Evolutionary conservation across 2,113 vertebrate species (phyloP), one percentile per base, ranked within the genome.

Genomic region (Pelvicachromis taeniatus): DNA sequence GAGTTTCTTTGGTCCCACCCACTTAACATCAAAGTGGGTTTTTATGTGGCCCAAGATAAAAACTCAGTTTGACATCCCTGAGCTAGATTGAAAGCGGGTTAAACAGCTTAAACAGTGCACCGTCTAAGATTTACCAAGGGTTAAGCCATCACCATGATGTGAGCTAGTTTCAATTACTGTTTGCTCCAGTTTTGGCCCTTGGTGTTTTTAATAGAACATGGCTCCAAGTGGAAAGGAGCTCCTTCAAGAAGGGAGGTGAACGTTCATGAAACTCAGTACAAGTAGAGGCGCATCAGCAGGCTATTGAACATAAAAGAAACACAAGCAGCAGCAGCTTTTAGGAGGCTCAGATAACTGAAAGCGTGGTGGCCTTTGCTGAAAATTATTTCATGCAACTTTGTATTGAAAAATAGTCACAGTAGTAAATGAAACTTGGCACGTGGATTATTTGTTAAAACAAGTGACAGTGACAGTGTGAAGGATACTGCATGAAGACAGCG

Each of bases 231-330:
- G 10, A 48, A 48, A 73, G 3, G 45, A 29, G 42, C 40, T 48
- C 40, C 14, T 73, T 6, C 14, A 48, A 29, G 5, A 73, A 29
- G 68, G 0, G 38, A 73, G 42, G 23, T 73, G 42, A 73, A 73
- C 2, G 3, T 70, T 70, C 40, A 70, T 45, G 40, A 70, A 42
- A 45, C 58, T 19, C 9, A 10, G 55, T 58, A 17, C 35, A 68
- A 14, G 61, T 9, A 23, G 19, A 42, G 13, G 63, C 16, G 38
- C 38, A 16, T 68, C 4, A 68, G 0, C 1, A 48, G 14, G 0
- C 40, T 48, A 73, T 14, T 48, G 68, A 29, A 29, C 23, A 0
- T 19, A 12, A 73, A 29, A 73, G 42, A 73, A 50, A 50, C 23
- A 50, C 59, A 63, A 21, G 61, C 19, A 40, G 61, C 68, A 73